A percentile compares a stretch with the other conserved stretches of the same genome.
Conservation (phyloP, 2,888 invertebrate genomes). For the Allygus modestus region DNA sequence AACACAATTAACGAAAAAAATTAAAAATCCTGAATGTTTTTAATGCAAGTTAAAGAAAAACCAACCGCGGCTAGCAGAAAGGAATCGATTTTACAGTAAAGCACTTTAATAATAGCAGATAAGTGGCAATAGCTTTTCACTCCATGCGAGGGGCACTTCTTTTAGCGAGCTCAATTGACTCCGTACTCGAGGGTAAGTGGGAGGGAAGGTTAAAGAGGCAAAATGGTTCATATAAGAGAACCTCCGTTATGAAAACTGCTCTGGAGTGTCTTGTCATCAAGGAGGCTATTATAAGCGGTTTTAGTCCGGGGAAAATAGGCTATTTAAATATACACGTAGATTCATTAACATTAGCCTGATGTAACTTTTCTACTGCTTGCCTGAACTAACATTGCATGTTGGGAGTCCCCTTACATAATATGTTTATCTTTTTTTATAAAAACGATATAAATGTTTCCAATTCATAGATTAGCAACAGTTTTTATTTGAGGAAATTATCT, state of each 20-base stretch:
- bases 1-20: too few species aligned
- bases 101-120: constrained; percentile 37
- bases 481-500: too few species aligned
- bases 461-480: too few species aligned
- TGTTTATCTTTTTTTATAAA: too few species aligned
- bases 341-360: too few species aligned
- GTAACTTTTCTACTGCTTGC: too few species aligned
- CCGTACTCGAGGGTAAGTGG: constrained; percentile 6
- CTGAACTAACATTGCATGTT: too few species aligned
- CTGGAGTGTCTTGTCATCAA: neutral
- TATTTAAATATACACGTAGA: too few species aligned
- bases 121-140: constrained; percentile 45
- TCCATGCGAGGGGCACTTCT: constrained; percentile 36
- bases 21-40: too few species aligned
- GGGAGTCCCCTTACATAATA: too few species aligned
- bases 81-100: constrained; percentile 37
- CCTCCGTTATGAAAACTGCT: constrained; percentile 5
- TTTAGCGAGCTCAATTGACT: constrained; percentile 29
- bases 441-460: too few species aligned
- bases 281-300: neutral
- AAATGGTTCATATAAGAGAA: constrained; percentile 29
- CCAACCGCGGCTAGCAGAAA: neutral
- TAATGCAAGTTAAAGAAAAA: too few species aligned
- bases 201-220: neutral
- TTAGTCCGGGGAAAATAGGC: neutral